Evolutionary conservation across 2,888 invertebrate genomes (phyloP), one percentile per base, ranked within the genome.

Genomic region (Sarcophaga variegata): DNA sequence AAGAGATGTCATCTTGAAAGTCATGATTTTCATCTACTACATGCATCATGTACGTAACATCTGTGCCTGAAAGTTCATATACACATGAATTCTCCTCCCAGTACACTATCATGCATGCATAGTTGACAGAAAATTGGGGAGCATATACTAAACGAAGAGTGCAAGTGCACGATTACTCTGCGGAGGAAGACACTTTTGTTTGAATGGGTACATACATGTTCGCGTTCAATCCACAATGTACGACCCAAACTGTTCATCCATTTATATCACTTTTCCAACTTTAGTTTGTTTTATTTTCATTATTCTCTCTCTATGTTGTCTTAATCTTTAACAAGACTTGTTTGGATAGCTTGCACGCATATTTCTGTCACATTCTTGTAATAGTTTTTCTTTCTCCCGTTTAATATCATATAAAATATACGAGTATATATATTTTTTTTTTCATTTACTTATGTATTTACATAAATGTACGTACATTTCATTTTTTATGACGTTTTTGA

Each of bases 341-440:
- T 85, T 81, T 80, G 37, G 67, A 59, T 64, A 66, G 54, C 72
- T 76, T 76, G 67, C 54, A 22, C 77, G 54, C 63, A 72, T 64
- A 59, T 80, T 81, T 77, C 54, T 81, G 63, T 63, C 77, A 81
- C 62, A 84, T 71, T 85, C 49, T 72, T 49, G 54, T 71, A 81
- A 67, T 67, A 60, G 74, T 74, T 74, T 66, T 37, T 49, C 17
- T 14, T 79, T 6, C 10, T 14, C 49, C 4, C 22, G 49, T n/a
- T 77, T 22, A n/a, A 59, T 17, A 67, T 22, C 3, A 45, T 60
- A 11, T 62, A 17, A 47, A 37, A 37, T 67, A 49, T 47, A 6
- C 17, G 25, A 49, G 22, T 37, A 37, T 78, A 49, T 63, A 67
- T 37, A 63, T 37, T 49, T 62, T 27, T 59, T 4, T 12, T 66